Conservation (phyloP, 2,888 invertebrate species). For the Epistrophe grossulariae region DNA sequence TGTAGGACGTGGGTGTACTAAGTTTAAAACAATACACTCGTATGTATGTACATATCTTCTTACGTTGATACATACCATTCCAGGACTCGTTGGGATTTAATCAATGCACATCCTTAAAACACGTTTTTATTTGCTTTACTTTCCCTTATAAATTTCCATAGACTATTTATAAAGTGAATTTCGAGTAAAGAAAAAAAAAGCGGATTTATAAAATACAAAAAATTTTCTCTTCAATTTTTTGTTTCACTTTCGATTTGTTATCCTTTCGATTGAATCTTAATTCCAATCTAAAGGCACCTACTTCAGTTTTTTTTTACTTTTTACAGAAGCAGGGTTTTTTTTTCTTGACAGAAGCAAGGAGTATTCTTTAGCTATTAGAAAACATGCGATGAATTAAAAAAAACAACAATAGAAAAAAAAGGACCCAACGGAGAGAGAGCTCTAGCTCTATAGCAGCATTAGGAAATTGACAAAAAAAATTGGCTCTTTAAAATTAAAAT, state of each 20-base stretch:
- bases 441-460: too few relatives aligned
- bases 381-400: constrained; percentile 41
- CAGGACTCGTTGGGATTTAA: constrained; percentile 51
- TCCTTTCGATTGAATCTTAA: constrained; percentile 51
- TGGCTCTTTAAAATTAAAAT: constrained; percentile 64
- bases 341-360: constrained; percentile 5
- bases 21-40: constrained; percentile 4
- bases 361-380: constrained; percentile 45
- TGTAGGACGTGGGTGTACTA: too few relatives aligned
- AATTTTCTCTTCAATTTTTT: constrained; percentile 18
- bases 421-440: not conserved
- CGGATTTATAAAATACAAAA: constrained; percentile 25
- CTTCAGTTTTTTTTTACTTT: constrained; percentile 31
- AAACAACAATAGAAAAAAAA: constrained; percentile 32
- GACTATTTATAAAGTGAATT: not conserved
- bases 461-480: constrained; percentile 26
- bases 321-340: constrained; percentile 16
- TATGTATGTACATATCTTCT: not conserved
- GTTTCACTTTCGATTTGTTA: constrained; percentile 51
- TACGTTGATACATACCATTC: too few relatives aligned
- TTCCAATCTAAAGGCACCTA: constrained; percentile 33
- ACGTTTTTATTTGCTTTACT: constrained; percentile 45
- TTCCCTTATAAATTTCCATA: constrained; percentile 4
- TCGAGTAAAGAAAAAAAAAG: constrained; percentile 6
- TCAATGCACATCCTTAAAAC: constrained; percentile 48